Percentiles rank a stretch among this genome's conserved stretches.
phyloP scores from a whole-genome alignment of 2,797 vertebrate species.

The Rhadinocentrus ornatus region DNA sequence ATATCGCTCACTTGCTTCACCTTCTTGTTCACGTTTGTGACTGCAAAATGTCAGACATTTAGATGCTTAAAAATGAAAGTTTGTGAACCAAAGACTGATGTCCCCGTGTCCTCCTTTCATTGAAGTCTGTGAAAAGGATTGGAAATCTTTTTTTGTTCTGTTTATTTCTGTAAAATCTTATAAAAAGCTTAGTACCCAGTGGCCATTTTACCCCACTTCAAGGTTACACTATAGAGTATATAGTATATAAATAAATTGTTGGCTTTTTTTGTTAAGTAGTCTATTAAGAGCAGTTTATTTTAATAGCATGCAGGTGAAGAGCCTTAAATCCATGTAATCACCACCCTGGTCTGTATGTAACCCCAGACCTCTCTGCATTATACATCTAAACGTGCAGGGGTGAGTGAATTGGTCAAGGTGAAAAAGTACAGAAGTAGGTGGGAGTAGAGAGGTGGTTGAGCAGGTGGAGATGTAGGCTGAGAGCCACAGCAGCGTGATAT shows the following conservation, averaged over 20 bases:
- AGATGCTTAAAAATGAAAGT: background rate
- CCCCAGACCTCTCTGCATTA: background rate
- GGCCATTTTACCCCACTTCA: background rate
- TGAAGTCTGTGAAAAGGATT: background rate
- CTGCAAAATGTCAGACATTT: background rate
- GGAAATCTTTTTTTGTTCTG: background rate
- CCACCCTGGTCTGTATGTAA: background rate
- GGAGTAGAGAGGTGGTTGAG: background rate
- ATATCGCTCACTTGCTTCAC: background rate
- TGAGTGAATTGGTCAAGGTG: slow-evolving; percentile 33
- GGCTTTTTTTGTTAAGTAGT: background rate
- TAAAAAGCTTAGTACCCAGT: too few relatives aligned
- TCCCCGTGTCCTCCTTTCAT: background rate
- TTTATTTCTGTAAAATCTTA: too few relatives aligned
- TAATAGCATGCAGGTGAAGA: background rate
- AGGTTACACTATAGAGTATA: background rate
- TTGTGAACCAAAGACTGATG: background rate
- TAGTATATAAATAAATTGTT: background rate
- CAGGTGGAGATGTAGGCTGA: slow-evolving; percentile 29
- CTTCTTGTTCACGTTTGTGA: too few relatives aligned
- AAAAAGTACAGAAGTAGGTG: slow-evolving; percentile 9
- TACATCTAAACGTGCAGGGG: slow-evolving; percentile 27
- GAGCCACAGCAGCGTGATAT: slow-evolving; percentile 32
- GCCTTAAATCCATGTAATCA: background rate
- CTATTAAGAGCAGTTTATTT: background rate